Conservation (phyloP, 2,888 invertebrate species). For the Branchinecta sandiegonensis region DNA sequence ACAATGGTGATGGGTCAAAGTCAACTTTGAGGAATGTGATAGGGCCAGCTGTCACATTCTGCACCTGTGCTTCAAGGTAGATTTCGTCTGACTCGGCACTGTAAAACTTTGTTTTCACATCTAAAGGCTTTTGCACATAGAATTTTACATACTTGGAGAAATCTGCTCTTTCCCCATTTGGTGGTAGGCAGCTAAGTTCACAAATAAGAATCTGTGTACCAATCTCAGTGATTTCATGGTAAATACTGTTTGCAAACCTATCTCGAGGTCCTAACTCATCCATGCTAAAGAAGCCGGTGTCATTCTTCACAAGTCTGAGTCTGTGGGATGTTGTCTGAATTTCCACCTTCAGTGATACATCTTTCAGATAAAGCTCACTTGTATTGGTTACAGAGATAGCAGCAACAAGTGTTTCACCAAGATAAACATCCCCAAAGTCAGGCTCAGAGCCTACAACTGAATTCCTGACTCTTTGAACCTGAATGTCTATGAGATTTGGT, state of each 20-base stretch:
- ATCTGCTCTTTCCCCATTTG: slow-evolving; percentile 54
- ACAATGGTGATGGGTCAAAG: slow-evolving; percentile 78
- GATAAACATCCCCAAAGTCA: slow-evolving; percentile 63
- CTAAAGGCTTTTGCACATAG: slow-evolving; percentile 89
- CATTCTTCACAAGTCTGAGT: slow-evolving; percentile 60
- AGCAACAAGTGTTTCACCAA: slow-evolving; percentile 96
- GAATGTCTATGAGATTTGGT: neutral
- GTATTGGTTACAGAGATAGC: slow-evolving; percentile 96
- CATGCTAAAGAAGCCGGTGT: slow-evolving; percentile 43
- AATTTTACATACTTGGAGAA: slow-evolving; percentile 97
- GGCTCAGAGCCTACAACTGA: neutral
- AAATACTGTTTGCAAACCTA: slow-evolving; percentile 85
- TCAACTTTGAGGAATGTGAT: slow-evolving; percentile 89
- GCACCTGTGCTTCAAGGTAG: slow-evolving; percentile 59
- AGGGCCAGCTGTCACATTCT: slow-evolving; percentile 83
- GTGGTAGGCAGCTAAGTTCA: slow-evolving; percentile 77
- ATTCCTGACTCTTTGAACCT: neutral
- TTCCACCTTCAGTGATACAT: slow-evolving; percentile 73
- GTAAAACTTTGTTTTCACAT: slow-evolving; percentile 96
- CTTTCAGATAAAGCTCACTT: slow-evolving; percentile 63
- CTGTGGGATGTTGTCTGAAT: slow-evolving; percentile 81
- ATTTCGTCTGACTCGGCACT: slow-evolving; percentile 71
- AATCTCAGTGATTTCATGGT: slow-evolving; percentile 98
- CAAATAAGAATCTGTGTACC: slow-evolving; percentile 95
- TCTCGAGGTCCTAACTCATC: slow-evolving; percentile 52